Base-by-base conservation (phyloP, 2,113 vertebrate genomes). In the Petrocephalus zakoni region DNA sequence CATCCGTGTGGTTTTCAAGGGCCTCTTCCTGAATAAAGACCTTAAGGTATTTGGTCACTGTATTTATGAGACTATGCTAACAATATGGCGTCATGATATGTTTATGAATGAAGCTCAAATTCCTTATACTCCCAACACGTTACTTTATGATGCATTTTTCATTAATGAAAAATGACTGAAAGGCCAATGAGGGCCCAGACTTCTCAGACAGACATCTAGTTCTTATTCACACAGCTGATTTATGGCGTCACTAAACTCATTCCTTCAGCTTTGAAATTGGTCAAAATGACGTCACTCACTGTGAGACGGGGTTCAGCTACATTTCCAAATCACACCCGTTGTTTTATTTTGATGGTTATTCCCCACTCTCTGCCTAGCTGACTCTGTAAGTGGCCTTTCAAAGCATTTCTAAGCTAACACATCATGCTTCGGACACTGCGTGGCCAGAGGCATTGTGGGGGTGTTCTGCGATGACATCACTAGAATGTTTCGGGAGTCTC, bases 401-500 rank as follows among this genome's bases (percentile, higher is more conserved):
- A 68, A 29, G 49, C 52, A 25, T 86, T 86, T 86, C 52, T 29
- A 37, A 52, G 52, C 84, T n/a, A 55, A 34, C 84, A 37, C 47
- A 34, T 34, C 49, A 47, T 55, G 46, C 25, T 42, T 55, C 3
- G 5, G 21, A 91, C 90, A 88, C 88, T 93, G 93, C 91, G 51
- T 2, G 13, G 25, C 15, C 52, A 13, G 46, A 19, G 84, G 51
- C 49, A 51, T 94, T 93, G 17, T 22, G 94, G 92, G 52, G n/a
- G n/a, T 55, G 49, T 9, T 55, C 15, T 86, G 84, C 93, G 90
- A 94, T 94, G 94, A 93, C 92, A 92, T 92, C 90, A 92, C 90
- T 90, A 89, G 90, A 95, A 93, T 92, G 93, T 90, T 75, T 85
- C 89, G 53, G 53, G 88, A 90, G 90, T 72, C 87, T 89, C 88